phyloP scores from a whole-genome alignment of 2,797 vertebrate species.

The Sebastes itinus region DNA sequence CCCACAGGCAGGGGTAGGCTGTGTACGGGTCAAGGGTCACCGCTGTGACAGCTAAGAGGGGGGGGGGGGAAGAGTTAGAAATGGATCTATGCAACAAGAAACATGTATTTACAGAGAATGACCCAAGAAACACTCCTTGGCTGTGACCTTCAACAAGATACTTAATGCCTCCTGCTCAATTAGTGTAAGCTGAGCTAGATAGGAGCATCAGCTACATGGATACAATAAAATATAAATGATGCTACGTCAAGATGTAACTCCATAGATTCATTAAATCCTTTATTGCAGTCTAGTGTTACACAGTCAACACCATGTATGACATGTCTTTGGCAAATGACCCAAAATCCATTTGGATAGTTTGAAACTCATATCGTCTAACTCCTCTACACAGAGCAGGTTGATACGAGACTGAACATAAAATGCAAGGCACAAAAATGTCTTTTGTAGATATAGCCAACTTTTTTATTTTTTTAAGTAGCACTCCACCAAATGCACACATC shows the following conservation, averaged over 20 bases:
- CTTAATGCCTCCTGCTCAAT: constrained; percentile 9
- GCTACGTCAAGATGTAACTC: constrained; percentile 24
- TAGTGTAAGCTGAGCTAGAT: constrained; percentile 43
- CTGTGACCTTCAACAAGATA: constrained; percentile 40
- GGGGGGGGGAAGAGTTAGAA: too few species aligned
- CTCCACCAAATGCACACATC: too few species aligned
- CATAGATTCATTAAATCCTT: constrained; percentile 11
- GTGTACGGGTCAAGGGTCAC: constrained; percentile 78
- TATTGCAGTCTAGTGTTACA: not conserved
- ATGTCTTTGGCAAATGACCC: not conserved
- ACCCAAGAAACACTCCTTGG: not conserved
- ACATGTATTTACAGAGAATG: not conserved
- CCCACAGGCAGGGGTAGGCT: constrained; percentile 79
- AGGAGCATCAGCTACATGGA: constrained; percentile 39
- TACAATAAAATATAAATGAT: constrained; percentile 54
- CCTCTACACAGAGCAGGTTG: not conserved
- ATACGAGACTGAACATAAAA: not conserved
- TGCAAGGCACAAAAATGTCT: not conserved
- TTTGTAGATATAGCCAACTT: too few species aligned
- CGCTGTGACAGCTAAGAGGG: constrained; percentile 48
- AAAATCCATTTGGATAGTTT: not conserved
- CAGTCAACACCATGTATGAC: not conserved
- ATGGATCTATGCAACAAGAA: not conserved
- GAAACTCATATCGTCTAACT: not conserved
- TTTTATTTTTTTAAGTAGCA: too few species aligned